These are phyloP conservation scores for Rhynchonycteris naso DNA, from an alignment of 2,797 vertebrate species.

Conservation along the genomic window DNA sequence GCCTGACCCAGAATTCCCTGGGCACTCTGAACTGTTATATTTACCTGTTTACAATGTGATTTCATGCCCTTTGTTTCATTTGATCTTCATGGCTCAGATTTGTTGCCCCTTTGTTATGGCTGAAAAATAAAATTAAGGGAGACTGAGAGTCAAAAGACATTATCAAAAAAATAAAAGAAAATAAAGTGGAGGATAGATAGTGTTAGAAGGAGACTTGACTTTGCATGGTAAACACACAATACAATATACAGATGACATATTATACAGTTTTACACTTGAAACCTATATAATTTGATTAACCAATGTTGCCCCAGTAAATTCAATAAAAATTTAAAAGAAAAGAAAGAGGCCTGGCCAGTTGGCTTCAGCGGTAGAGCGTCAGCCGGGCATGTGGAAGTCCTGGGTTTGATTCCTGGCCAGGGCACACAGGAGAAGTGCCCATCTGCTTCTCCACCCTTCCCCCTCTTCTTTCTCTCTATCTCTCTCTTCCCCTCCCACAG, in stretches of 20 bases:
- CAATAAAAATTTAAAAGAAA: neutral
- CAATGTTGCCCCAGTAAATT: neutral
- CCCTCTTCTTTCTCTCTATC: too few relatives aligned
- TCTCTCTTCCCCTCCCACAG: too few relatives aligned
- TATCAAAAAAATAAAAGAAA: slow-evolving; percentile 39
- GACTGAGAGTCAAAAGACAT: slow-evolving; percentile 13
- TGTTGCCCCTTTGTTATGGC: slow-evolving; percentile 1
- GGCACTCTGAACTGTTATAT: neutral
- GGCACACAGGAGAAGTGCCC: too few relatives aligned
- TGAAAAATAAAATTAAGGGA: slow-evolving; percentile 55
- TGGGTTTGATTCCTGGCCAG: too few relatives aligned
- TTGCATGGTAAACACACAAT: neutral
- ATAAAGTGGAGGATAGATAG: neutral
- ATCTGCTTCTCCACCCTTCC: too few relatives aligned
- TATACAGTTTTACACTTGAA: neutral
- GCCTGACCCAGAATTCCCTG: neutral
- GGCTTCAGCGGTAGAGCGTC: too few relatives aligned
- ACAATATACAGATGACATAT: neutral
- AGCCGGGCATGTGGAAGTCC: too few relatives aligned
- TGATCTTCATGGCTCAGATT: neutral
- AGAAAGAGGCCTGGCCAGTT: too few relatives aligned
- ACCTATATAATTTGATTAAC: neutral
- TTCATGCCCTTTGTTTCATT: neutral
- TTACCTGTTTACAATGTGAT: neutral
- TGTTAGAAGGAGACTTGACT: neutral